Evolutionary conservation across 2,797 vertebrate genomes (phyloP), one percentile per base, ranked within the genome.

Genomic region (Molossus molossus): DNA sequence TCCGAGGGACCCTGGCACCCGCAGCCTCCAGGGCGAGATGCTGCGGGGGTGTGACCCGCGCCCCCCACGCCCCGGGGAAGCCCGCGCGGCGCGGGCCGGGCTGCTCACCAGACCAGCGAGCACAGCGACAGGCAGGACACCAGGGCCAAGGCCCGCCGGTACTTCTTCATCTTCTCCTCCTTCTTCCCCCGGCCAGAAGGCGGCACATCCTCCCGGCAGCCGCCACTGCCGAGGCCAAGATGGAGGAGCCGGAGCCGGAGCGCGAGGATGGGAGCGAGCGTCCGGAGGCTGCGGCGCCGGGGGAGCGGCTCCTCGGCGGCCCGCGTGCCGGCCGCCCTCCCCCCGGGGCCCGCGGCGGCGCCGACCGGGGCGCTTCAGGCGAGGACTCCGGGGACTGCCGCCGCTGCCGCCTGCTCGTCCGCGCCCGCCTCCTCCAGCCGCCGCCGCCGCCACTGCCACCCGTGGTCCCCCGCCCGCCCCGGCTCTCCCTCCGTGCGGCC

Each of bases 151-250:
- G 97, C 97, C 97, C 98, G 98, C 93, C 96, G 98, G 92, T 97
- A 96, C 97, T 97, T 97, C 98, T 98, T 98, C 98, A 94, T 99
- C 98, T 98, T 98, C 91, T 97, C 98, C 96, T 97, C 93, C 97
- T 92, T 96, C 97, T 95, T 97, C 95, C 89, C 58, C 94, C 97
- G 87, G 97, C 95, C 97, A 96, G 94, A 94, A 85, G 97, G 96
- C 92, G 97, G 97, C 97, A 97, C 98, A 97, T 98, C 98, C 98
- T 98, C 98, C 98, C 98, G 92, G 97, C 95, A 96, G 95, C 96
- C 86, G 69, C 81, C 37, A 96, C 88, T 82, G 94, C 96, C 84
- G 76, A 83, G 20, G 97, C 92, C 82, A 98, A 55, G 72, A 95
- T 94, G 97, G 97, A 97, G 97, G 95, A 97, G 91, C 87, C 90